These are phyloP conservation scores for Lasioglossum calceatum DNA, from an alignment of 2,888 invertebrate genomes.

Conservation along the genomic window DNA sequence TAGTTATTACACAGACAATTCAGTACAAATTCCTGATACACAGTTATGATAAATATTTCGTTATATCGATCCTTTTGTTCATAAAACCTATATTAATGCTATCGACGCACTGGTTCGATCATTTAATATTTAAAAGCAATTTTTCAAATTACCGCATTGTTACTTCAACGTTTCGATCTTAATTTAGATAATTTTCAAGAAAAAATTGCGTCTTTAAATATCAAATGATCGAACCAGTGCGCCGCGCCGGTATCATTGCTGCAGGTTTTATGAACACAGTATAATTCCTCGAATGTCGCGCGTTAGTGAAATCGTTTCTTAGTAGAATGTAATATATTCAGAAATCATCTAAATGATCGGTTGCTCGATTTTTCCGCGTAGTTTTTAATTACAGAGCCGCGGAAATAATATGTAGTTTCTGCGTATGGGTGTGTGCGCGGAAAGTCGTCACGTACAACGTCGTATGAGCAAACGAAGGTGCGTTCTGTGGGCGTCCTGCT, in stretches of 20 bases:
- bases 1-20: neutral
- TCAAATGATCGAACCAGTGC: too few species aligned
- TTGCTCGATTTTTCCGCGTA: slow-evolving; percentile 15
- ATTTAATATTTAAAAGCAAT: too few species aligned
- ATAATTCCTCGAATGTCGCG: neutral
- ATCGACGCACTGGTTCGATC: too few species aligned
- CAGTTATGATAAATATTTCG: neutral
- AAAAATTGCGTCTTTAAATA: too few species aligned
- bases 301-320: neutral
- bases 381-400: slow-evolving; percentile 52
- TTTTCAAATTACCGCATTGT: too few species aligned
- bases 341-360: slow-evolving; percentile 8
- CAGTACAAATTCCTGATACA: neutral
- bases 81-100: too few species aligned
- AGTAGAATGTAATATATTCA: neutral
- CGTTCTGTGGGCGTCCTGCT: slow-evolving; percentile 68
- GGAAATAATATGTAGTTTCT: neutral
- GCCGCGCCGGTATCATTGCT: too few species aligned
- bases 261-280: too few species aligned
- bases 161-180: too few species aligned
- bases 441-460: slow-evolving; percentile 18
- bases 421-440: slow-evolving; percentile 32
- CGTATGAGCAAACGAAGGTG: slow-evolving; percentile 49
- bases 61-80: too few species aligned
- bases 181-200: too few species aligned